Percentiles rank a stretch among this genome's conserved stretches.
Conservation (phyloP, 2,113 vertebrate genomes). For the Scomber scombrus region DNA sequence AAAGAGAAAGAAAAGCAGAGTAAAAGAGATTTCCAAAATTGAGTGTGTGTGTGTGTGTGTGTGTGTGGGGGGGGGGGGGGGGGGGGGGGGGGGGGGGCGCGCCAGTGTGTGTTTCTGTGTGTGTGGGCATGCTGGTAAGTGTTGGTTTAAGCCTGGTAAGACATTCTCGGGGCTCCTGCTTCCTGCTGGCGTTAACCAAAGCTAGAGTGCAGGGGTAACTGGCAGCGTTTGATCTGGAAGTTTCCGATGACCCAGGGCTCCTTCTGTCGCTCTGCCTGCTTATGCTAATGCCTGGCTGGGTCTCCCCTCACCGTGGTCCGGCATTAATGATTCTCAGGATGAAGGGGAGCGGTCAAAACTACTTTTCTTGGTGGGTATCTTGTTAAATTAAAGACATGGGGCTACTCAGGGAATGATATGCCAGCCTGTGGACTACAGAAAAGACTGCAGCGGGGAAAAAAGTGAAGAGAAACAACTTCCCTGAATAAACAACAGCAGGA, state of each 20-base stretch:
- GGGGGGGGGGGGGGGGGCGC: too few relatives aligned
- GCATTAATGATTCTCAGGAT: conserved; percentile 63
- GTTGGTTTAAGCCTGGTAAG: conserved; percentile 54
- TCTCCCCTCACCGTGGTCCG: conserved; percentile 51
- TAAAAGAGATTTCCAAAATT: conserved; percentile 16
- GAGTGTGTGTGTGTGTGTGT: background rate
- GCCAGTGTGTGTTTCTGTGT: background rate
- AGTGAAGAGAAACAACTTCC: conserved; percentile 41
- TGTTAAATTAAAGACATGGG: conserved; percentile 63
- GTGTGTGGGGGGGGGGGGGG: too few relatives aligned
- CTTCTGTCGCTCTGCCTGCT: conserved; percentile 40
- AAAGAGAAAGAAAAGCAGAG: conserved; percentile 11
- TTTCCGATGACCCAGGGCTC: conserved; percentile 65
- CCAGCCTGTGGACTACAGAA: conserved; percentile 33
- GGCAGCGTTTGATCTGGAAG: conserved; percentile 66
- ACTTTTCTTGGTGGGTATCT: conserved; percentile 54
- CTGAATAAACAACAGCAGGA: conserved; percentile 60
- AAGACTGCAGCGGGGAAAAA: conserved; percentile 18
- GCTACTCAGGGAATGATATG: conserved; percentile 22
- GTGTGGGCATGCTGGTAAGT: conserved; percentile 20
- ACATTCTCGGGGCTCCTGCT: conserved; percentile 39
- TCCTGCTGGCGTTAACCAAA: conserved; percentile 57
- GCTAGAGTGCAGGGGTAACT: conserved; percentile 29
- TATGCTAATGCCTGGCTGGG: conserved; percentile 59
- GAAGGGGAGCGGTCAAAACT: conserved; percentile 60